Base-by-base conservation (phyloP, 2,113 vertebrate species). In the Malurus cyaneus region DNA sequence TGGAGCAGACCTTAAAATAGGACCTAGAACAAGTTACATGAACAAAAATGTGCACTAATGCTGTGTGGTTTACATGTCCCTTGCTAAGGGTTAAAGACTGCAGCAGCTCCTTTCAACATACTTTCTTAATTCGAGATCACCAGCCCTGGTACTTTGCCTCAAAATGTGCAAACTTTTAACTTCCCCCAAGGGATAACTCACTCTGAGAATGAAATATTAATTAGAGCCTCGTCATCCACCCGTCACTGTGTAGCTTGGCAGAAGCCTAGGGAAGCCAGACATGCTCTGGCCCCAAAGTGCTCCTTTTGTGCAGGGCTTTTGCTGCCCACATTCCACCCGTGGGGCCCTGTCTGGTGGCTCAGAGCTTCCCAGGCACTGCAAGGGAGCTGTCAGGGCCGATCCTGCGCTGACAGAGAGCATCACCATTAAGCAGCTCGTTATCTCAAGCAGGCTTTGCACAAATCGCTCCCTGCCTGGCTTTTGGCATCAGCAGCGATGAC, bases 251-350 rank as follows among this genome's bases (percentile, higher is more conserved):
- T 94, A 96, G 95, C 91, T 92, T 93, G 80, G 66, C 0, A 1
- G 84, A 93, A 92, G 74, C 56, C 60, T 31, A 84, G 82, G 82
- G 74, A 91, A 95, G 73, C 34, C 65, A 94, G 90, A 78, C 71
- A 64, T 6, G 14, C 80, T 88, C 61, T 84, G 91, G 86, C 76
- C 87, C 69, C 49, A 15, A 92, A 96, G 86, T 39, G 67, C 83
- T 94, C 29, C 77, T 76, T 94, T 96, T 96, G 83, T 91, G 88
- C 42, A 60, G 36, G 59, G 77, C 88, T 94, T 97, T 97, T 97
- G 93, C 95, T 95, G 26, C 80, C 36, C 46, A 18, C 95, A 94
- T 96, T 94, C 94, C 93, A 76, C 77, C 83, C 15, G 18, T 83
- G 89, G 88, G 93, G 91, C 83, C 79, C 77, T 92, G 94, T 78